Base-by-base conservation (phyloP, 2,888 invertebrate species). In the Adelognathus sp. region DNA sequence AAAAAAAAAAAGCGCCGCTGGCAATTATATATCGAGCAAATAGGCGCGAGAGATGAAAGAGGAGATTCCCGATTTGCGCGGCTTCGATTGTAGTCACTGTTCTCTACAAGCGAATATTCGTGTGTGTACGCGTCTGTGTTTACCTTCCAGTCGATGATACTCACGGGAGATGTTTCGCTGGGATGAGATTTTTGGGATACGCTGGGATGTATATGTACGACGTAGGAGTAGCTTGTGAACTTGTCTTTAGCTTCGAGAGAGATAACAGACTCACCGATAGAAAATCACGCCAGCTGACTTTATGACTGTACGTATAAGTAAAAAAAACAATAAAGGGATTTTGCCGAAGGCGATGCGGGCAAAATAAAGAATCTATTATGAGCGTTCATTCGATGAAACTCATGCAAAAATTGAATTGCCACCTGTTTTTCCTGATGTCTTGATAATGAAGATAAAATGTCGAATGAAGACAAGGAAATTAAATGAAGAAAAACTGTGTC, bases 1-100 rank as follows among this genome's bases (percentile, higher is more conserved):
- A n/a, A n/a, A n/a, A n/a, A n/a, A n/a, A n/a, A n/a, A n/a, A n/a
- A n/a, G n/a, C n/a, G n/a, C 56, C 46, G 33, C 21, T 24, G 58
- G 58, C 56, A 50, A 70, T 70, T 70, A 70, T 52, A 27, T 67
- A 54, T 70, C 69, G 31, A 70, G 18, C 58, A 70, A 70, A 58
- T 60, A 21, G 69, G 41, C 69, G 58, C 31, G 24, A 58, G 33
- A 14, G 31, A 36, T 46, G 16, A 3, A 41, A 29, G 3, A 29
- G 44, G 24, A 7, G 16, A 44, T 29, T 9, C 24, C n/a, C 44
- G 31, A 64, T 73, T 39, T 64, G 44, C 41, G 44, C 41, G 33
- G 31, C 50, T 64, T 36, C 64, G 36, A 64, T 64, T 33, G 11
- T 21, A 21, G 21, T 46, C 1, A 9, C 46, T 46, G 18, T 9